Evolutionary conservation across 2,113 vertebrate genomes (phyloP), one percentile per base, ranked within the genome.

Genomic region (Podarcis muralis): DNA sequence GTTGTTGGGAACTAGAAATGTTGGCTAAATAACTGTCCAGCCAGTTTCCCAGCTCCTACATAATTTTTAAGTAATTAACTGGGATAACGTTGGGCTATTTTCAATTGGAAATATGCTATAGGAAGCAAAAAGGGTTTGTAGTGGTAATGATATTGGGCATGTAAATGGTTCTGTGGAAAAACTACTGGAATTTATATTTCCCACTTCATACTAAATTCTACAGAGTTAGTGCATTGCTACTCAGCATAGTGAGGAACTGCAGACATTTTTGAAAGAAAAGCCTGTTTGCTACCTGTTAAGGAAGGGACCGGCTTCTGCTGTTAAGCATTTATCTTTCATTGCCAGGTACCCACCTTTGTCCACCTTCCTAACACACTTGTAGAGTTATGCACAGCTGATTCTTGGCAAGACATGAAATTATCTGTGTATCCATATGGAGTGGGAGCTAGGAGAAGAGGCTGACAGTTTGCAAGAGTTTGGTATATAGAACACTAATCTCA

Each of bases 301-400:
- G 20, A 20, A 25, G 11, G 75, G 13, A 32, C n/a, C 15, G 4
- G 79, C 90, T 87, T 90, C 32, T 88, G 88, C 89, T 92, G 76
- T 88, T 27, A 88, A 48, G 5, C 40, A 76, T 90, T 90, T 6
- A 87, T 59, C 12, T 57, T 92, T 53, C 86, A 85, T 68, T 59
- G 48, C 1, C 3, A 30, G 32, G 35, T 81, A 40, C 77, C n/a
- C 62, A 43, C 0, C 69, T 9, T 1, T 16, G 0, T 86, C 57
- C 4, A 2, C 0, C 81, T 80, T 82, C 71, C 48, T 37, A 2
- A 5, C 83, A 86, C 23, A 48, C 66, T 59, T 72, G 78, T 84
- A 8, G 3, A 1, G 90, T 43, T 85, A 81, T 53, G 83, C 71
- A 43, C 77, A 57, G 62, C 25, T 87, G 72, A 32, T 43, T 68